A percentile compares a stretch with the other conserved stretches of the same genome.
Conservation (phyloP, 2,888 invertebrate genomes). For the Lomographa bimaculata region DNA sequence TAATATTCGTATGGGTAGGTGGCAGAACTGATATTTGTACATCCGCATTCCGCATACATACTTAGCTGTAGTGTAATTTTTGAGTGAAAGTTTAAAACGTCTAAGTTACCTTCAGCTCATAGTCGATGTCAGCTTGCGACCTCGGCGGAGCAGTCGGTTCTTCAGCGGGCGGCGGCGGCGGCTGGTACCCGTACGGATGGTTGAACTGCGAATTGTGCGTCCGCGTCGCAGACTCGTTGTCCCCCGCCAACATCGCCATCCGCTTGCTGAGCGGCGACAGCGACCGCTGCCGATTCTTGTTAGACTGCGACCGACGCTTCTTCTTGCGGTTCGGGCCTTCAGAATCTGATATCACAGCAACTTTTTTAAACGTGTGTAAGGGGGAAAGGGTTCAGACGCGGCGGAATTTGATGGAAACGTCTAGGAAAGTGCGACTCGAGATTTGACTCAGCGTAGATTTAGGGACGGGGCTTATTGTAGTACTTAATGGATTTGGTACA, state of each 20-base stretch:
- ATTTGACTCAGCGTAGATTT: no score
- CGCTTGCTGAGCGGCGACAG: slow-evolving; percentile 92
- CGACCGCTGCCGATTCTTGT: slow-evolving; percentile 87
- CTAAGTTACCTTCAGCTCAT: slow-evolving; percentile 87
- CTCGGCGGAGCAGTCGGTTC: slow-evolving; percentile 60
- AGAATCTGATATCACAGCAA: slow-evolving; percentile 55
- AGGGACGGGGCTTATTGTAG: no score
- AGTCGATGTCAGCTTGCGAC: slow-evolving; percentile 83
- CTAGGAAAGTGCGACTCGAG: no score
- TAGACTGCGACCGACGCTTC: slow-evolving; percentile 82
- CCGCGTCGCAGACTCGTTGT: slow-evolving; percentile 69
- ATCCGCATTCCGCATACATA: no score
- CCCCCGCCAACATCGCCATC: slow-evolving; percentile 87
- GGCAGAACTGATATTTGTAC: no score
- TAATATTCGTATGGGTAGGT: no score
- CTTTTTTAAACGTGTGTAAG: slow-evolving; percentile 10
- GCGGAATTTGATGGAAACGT: no score
- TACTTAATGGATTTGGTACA: no score
- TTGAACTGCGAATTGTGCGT: slow-evolving; percentile 87
- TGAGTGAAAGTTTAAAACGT: no score
- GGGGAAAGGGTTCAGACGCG: no score
- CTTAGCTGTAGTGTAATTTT: no score
- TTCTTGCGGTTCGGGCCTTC: slow-evolving; percentile 82
- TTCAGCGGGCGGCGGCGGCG: slow-evolving; percentile 77
- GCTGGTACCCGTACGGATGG: slow-evolving; percentile 86